These are phyloP conservation scores for Drosophila bocqueti DNA, from an alignment of 1,140 invertebrate genomes.

Conservation along the genomic window DNA sequence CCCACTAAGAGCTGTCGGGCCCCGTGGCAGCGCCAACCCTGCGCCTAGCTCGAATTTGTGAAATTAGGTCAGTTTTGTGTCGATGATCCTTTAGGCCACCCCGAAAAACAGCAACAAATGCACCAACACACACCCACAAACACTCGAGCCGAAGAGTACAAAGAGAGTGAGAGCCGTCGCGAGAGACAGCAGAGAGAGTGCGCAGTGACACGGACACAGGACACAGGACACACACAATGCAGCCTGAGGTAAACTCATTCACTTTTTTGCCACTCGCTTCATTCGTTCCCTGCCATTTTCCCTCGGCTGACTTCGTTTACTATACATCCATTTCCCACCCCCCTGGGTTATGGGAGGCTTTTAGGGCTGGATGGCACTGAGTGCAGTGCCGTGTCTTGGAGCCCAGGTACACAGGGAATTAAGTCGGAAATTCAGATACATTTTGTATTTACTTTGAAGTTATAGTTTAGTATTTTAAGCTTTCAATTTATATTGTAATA, in stretches of 20 bases:
- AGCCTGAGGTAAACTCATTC: constrained; percentile 66
- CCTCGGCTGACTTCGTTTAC: constrained; percentile 72
- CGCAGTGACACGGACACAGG: constrained; percentile 59
- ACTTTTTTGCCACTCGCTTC: constrained; percentile 67
- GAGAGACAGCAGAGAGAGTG: constrained; percentile 67
- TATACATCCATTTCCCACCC: constrained; percentile 23
- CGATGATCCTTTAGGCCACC: constrained; percentile 84
- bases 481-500: no score
- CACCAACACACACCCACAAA: constrained; percentile 21
- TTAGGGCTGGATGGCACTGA: not conserved
- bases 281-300: constrained; percentile 51
- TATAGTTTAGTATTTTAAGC: no score
- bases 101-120: constrained; percentile 56
- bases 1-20: constrained; percentile 66
- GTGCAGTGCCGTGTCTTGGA: constrained; percentile 35
- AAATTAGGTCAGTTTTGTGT: constrained; percentile 85
- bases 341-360: not conserved
- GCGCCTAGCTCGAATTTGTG: constrained; percentile 80
- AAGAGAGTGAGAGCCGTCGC: constrained; percentile 36
- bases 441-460: not conserved
- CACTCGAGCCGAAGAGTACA: constrained; percentile 17
- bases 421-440: not conserved
- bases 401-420: constrained; percentile 3
- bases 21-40: constrained; percentile 58
- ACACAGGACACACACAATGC: constrained; percentile 40